Percentiles rank a stretch among this genome's conserved stretches.
phyloP scores from a whole-genome alignment of 1,140 invertebrate species.

The Drosophila saltans region DNA sequence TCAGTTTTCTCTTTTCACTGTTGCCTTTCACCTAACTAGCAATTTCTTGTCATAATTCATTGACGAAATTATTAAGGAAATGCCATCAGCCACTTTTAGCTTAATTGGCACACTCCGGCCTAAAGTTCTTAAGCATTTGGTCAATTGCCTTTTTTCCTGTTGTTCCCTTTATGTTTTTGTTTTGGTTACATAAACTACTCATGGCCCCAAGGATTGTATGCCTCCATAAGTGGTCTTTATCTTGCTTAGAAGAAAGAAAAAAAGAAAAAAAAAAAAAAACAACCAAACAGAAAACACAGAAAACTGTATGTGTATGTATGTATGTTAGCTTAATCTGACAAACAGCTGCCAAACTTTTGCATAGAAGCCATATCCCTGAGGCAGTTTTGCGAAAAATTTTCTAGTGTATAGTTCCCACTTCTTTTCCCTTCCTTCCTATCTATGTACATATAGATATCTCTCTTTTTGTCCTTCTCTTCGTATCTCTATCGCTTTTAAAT shows the following conservation, averaged over 20 bases:
- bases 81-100: slow-evolving; percentile 40
- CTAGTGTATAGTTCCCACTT: slow-evolving; percentile 32
- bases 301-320: slow-evolving; percentile 5
- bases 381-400: slow-evolving; percentile 48
- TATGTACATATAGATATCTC: not conserved
- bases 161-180: slow-evolving; percentile 10
- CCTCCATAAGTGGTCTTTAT: slow-evolving; percentile 58
- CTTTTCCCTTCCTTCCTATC: not conserved
- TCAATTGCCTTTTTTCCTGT: slow-evolving; percentile 28
- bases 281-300: slow-evolving; percentile 1
- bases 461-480: slow-evolving; percentile 7
- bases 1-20: not conserved
- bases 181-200: slow-evolving; percentile 37
- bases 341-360: slow-evolving; percentile 61
- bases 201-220: slow-evolving; percentile 21
- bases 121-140: slow-evolving; percentile 52
- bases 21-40: slow-evolving; percentile 38
- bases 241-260: slow-evolving; percentile 27
- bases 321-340: slow-evolving; percentile 52
- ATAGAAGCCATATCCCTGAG: slow-evolving; percentile 37
- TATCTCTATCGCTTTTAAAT: slow-evolving; percentile 37
- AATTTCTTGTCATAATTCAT: slow-evolving; percentile 76
- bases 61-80: slow-evolving; percentile 64
- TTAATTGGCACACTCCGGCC: slow-evolving; percentile 59
- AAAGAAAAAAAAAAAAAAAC: slow-evolving; percentile 4